Percentiles rank a stretch among this genome's conserved stretches.
Evolutionary conservation across 1,140 invertebrate genomes (phyloP).

Genomic region (Pseudomyrmex cubaensis): DNA sequence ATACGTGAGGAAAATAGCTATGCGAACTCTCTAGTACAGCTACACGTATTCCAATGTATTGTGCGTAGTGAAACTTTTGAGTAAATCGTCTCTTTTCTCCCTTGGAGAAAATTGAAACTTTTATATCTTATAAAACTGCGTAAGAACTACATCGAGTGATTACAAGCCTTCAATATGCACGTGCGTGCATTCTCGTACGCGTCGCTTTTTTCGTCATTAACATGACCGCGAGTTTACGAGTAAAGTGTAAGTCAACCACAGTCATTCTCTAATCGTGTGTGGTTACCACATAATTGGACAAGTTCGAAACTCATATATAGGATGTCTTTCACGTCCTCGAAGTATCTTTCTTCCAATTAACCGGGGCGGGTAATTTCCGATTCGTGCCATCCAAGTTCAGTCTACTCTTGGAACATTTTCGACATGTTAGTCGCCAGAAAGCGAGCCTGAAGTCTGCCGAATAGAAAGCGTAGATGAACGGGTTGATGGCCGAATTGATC

Average conservation of each 20-base stretch:
- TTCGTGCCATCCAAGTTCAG: conserved; percentile 57
- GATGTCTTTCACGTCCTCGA: conserved; percentile 69
- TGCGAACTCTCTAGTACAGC: not conserved
- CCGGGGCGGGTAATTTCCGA: conserved; percentile 65
- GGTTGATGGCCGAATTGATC: conserved; percentile 96
- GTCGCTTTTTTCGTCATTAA: not conserved
- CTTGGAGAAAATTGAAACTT: not conserved
- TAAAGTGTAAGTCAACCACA: conserved; percentile 33
- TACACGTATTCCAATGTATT: conserved; percentile 4
- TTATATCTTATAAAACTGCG: conserved; percentile 14
- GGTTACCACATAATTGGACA: conserved; percentile 30
- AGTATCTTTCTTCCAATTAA: conserved; percentile 70
- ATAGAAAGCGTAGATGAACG: conserved; percentile 95
- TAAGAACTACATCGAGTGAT: conserved; percentile 4
- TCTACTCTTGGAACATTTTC: conserved; percentile 75
- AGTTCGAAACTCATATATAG: conserved; percentile 28
- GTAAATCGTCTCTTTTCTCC: too few relatives aligned
- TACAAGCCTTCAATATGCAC: not conserved
- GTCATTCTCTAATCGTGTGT: conserved; percentile 15
- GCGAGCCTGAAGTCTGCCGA: conserved; percentile 93
- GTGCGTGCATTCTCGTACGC: not conserved
- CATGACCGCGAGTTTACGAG: not conserved
- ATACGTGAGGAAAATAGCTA: not conserved
- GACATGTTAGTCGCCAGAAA: conserved; percentile 91
- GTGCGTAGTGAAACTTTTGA: conserved; percentile 20